phyloP scores from a whole-genome alignment of 2,888 invertebrate genomes.

The Cataglyphis albicans region DNA sequence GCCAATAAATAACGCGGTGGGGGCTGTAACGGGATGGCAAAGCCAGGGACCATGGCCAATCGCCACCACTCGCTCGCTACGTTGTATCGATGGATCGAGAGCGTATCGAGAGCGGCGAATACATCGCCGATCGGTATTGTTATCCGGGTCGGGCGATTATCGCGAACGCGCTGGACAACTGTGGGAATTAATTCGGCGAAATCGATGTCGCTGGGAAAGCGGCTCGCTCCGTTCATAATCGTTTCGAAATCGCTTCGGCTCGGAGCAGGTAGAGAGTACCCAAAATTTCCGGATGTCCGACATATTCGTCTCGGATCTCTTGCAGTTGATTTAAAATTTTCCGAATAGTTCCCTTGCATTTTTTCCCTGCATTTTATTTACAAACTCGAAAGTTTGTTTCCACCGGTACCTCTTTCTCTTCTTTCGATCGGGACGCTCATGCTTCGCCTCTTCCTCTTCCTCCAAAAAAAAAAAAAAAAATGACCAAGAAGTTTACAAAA shows the following conservation, averaged over 20 bases:
- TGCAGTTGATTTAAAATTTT: background rate
- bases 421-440: background rate
- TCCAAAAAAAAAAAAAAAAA: background rate
- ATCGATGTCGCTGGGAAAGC: background rate
- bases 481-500: background rate
- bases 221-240: slow-evolving; percentile 11
- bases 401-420: background rate
- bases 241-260: background rate
- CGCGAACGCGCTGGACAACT: slow-evolving; percentile 60
- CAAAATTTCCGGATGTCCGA: background rate
- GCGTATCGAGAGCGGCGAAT: slow-evolving; percentile 31
- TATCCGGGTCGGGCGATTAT: slow-evolving; percentile 70
- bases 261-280: background rate
- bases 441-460: background rate
- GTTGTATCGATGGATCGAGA: slow-evolving; percentile 26
- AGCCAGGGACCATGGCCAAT: slow-evolving; percentile 59
- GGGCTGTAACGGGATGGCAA: slow-evolving; percentile 40
- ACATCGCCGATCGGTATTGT: slow-evolving; percentile 43
- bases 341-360: background rate
- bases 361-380: background rate
- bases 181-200: slow-evolving; percentile 71
- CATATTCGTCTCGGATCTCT: background rate
- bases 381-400: background rate
- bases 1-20: slow-evolving; percentile 72
- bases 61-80: slow-evolving; percentile 25